phyloP scores from a whole-genome alignment of 2,888 invertebrate species.

The Geophilus truncorum region DNA sequence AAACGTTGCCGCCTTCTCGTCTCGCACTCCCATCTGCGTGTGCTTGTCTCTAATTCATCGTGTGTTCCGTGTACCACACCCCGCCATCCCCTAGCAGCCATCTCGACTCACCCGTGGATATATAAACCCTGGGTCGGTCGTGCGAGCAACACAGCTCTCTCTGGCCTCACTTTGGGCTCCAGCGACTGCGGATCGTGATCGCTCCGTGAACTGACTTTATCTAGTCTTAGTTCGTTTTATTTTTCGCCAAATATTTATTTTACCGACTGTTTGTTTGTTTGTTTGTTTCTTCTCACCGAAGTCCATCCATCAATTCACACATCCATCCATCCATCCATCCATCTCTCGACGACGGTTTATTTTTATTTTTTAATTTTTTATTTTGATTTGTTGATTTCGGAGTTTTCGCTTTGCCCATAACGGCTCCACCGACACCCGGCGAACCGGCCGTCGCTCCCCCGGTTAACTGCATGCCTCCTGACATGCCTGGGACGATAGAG shows the following conservation, averaged over 20 bases:
- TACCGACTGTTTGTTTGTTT: background rate
- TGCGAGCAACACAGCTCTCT: conserved; percentile 6
- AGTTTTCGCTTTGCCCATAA: background rate
- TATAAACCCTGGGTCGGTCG: conserved; percentile 9
- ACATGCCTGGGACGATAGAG: conserved; percentile 27
- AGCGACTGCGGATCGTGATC: background rate
- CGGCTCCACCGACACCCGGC: conserved; percentile 24
- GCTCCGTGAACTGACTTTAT: conserved; percentile 1
- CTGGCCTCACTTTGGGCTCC: background rate
- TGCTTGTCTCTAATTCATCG: conserved; percentile 27
- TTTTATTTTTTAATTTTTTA: background rate
- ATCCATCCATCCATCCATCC: too few relatives aligned
- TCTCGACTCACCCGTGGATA: conserved; percentile 27
- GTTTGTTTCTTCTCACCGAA: too few relatives aligned
- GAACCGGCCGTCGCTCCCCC: conserved; percentile 27
- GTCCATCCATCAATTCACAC: too few relatives aligned
- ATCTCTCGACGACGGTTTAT: background rate
- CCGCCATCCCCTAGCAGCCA: background rate
- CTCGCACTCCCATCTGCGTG: conserved; percentile 17
- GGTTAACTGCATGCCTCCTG: conserved; percentile 23
- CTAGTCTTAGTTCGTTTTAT: background rate
- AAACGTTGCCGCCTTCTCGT: conserved; percentile 6
- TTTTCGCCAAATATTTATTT: background rate
- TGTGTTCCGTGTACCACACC: conserved; percentile 1
- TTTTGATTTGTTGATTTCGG: background rate